Conservation (phyloP, 2,888 invertebrate species). For the Spodoptera exigua region DNA sequence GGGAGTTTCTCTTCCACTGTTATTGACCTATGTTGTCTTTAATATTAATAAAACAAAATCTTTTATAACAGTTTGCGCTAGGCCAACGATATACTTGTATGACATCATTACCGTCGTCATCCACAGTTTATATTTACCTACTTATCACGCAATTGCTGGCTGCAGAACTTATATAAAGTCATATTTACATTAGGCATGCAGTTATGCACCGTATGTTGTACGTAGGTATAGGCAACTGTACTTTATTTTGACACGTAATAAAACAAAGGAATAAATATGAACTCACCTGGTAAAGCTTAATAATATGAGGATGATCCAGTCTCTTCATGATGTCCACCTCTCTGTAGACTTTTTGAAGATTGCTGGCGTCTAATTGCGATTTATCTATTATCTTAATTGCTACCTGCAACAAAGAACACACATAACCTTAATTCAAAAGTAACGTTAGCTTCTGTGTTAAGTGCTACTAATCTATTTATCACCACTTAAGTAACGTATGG, state of each 20-base stretch:
- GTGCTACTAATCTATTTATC: constrained; percentile 11
- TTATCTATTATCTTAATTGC: constrained; percentile 99
- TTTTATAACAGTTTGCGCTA: constrained; percentile 16
- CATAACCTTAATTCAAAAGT: constrained; percentile 14
- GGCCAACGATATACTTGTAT: constrained; percentile 3
- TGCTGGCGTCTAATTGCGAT: constrained; percentile 96
- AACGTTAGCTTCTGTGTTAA: constrained; percentile 15
- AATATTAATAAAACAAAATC: constrained; percentile 21
- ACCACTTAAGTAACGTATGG: neutral
- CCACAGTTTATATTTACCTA: constrained; percentile 30
- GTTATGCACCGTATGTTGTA: neutral
- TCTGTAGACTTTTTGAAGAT: constrained; percentile 97
- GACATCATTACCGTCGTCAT: constrained; percentile 23
- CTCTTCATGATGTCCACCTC: constrained; percentile 99
- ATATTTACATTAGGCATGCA: constrained; percentile 11
- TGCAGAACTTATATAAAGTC: constrained; percentile 23
- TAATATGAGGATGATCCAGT: constrained; percentile 98
- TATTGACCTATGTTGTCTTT: constrained; percentile 58
- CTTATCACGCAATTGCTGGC: constrained; percentile 18
- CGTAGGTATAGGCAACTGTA: neutral
- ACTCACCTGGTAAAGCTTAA: constrained; percentile 97
- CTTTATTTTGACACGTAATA: constrained; percentile 7
- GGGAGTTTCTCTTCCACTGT: constrained; percentile 62
- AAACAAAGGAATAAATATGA: constrained; percentile 3
- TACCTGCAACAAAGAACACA: constrained; percentile 91